Percentiles rank a stretch among this genome's conserved stretches.
Conservation (phyloP, 2,797 vertebrate genomes). For the Capromys pilorides region DNA sequence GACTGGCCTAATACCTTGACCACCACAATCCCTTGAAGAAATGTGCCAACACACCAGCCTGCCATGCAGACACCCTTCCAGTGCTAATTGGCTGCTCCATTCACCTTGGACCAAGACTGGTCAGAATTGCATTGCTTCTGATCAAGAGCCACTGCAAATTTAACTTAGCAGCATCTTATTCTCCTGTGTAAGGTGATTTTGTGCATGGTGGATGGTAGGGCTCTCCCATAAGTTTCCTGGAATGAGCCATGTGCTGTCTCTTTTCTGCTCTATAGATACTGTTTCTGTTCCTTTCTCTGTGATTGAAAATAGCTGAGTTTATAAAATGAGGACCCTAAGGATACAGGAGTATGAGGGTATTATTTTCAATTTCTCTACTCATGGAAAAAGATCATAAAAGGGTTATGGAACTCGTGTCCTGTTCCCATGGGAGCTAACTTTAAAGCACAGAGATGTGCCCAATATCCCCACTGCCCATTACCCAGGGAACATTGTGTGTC, state of each 20-base stretch:
- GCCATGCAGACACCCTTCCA: not conserved
- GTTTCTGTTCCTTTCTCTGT: conserved; percentile 18
- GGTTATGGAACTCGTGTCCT: not conserved
- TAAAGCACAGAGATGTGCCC: conserved; percentile 2
- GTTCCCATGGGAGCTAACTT: conserved; percentile 66
- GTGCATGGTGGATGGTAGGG: not conserved
- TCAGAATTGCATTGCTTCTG: not conserved
- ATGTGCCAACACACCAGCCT: not conserved
- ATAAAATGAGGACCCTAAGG: conserved; percentile 46
- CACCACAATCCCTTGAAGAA: not conserved
- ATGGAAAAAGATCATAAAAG: conserved; percentile 29
- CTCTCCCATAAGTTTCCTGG: not conserved
- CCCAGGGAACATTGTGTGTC: not conserved
- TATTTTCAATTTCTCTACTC: conserved; percentile 59
- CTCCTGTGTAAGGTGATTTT: not conserved
- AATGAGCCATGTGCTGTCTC: not conserved
- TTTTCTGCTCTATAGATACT: not conserved
- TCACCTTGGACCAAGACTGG: not conserved
- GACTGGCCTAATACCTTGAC: not conserved
- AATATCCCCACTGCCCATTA: not conserved
- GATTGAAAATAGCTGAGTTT: conserved; percentile 51
- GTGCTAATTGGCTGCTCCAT: not conserved
- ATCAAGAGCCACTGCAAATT: not conserved
- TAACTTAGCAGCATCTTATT: not conserved
- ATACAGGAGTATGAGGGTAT: conserved; percentile 36